phyloP scores from a whole-genome alignment of 2,113 vertebrate genomes.

The Trematocara stigmaticum region DNA sequence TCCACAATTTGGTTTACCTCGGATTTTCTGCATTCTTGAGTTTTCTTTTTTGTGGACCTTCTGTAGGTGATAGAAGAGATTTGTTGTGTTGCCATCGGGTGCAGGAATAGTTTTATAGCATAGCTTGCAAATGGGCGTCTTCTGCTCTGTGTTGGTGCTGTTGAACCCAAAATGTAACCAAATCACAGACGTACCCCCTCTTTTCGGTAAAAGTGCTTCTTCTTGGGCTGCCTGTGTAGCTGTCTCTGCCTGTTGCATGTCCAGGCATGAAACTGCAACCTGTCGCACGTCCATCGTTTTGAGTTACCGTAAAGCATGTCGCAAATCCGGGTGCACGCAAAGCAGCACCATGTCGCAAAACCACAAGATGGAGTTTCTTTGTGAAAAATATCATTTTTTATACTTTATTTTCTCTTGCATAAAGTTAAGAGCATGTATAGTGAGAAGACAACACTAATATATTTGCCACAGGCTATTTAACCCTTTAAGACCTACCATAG shows the following conservation, averaged over 20 bases:
- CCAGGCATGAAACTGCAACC: neutral
- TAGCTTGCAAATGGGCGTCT: no score
- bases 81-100: no score
- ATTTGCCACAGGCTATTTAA: neutral
- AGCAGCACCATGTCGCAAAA: neutral
- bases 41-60: neutral
- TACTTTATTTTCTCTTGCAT: neutral
- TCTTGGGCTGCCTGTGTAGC: neutral
- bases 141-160: no score
- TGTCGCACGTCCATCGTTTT: neutral
- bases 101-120: no score
- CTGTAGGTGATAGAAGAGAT: neutral
- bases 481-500: no score
- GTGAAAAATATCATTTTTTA: fast-evolving
- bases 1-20: neutral
- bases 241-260: no score
- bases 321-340: neutral
- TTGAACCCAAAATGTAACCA: neutral
- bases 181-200: neutral
- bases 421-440: neutral
- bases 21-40: neutral
- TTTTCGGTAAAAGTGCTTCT: neutral
- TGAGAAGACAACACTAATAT: fast-evolving
- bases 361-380: neutral
- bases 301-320: neutral